A percentile compares a stretch with the other conserved stretches of the same genome.
Conservation (phyloP, 2,113 vertebrate species). For the Oceanodroma tethys region DNA sequence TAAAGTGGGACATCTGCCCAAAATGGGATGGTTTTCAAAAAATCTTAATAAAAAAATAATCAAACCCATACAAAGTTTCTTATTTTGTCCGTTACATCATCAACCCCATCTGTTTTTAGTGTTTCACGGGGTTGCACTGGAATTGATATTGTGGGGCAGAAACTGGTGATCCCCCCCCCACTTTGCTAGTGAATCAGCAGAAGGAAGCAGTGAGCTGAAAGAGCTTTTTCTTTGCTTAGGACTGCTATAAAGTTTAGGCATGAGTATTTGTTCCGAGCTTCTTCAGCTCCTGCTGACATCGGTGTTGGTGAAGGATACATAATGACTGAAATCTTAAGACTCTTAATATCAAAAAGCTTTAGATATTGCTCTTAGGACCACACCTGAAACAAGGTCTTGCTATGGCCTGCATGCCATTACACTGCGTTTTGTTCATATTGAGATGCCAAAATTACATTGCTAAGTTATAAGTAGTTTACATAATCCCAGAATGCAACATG, state of each 20-base stretch:
- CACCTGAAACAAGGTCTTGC: background rate
- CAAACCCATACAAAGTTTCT: background rate
- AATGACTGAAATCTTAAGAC: background rate
- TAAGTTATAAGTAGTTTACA: conserved; percentile 59
- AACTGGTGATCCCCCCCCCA: background rate
- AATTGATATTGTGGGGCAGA: background rate
- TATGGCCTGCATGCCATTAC: background rate
- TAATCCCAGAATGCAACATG: conserved; percentile 54
- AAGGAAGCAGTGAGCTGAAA: background rate
- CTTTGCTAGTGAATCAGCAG: background rate
- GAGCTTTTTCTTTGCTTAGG: background rate
- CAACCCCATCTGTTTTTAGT: background rate
- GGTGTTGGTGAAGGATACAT: background rate
- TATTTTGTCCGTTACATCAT: background rate
- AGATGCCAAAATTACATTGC: background rate
- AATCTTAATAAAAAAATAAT: background rate
- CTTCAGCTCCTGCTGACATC: background rate
- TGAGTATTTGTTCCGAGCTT: background rate
- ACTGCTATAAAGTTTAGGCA: background rate
- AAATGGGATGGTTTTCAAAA: background rate
- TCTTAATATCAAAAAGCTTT: background rate
- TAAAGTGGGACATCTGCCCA: background rate
- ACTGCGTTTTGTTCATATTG: background rate
- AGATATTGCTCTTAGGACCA: background rate
- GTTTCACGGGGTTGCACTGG: background rate